These are phyloP conservation scores for Zoanthus gigantus DNA, from an alignment of 92 coral and sea anemone species.

Conservation along the genomic window DNA sequence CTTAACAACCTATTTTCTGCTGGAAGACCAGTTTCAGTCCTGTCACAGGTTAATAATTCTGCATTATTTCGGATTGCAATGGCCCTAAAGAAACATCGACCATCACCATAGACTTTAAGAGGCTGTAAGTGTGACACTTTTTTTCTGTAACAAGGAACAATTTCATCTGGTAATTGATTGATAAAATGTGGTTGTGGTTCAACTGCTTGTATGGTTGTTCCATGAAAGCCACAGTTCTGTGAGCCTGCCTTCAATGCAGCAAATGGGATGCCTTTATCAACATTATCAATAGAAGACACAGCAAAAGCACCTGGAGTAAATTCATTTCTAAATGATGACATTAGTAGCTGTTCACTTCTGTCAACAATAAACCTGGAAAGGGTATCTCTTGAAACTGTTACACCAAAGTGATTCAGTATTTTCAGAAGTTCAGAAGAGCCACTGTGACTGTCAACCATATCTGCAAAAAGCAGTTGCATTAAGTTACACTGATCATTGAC, in stretches of 20 bases:
- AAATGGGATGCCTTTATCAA: conserved; percentile 28
- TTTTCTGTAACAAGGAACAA: conserved; percentile 24
- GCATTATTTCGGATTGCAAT: background rate
- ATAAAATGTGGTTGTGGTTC: conserved; percentile 19
- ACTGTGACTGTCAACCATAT: conserved; percentile 20
- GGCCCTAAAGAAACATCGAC: conserved; percentile 17
- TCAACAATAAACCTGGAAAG: conserved; percentile 19
- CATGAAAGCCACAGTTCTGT: conserved; percentile 17
- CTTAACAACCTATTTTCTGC: background rate
- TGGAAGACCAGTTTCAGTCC: conserved; percentile 7
- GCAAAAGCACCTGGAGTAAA: conserved; percentile 20
- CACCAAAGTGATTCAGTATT: conserved; percentile 13
- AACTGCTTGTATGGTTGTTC: conserved; percentile 23
- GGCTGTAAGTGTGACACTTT: conserved; percentile 2
- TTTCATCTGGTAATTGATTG: conserved; percentile 13
- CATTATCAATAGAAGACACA: conserved; percentile 18
- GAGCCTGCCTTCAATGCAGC: conserved; percentile 26
- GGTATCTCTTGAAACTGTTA: background rate
- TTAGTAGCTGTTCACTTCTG: background rate
- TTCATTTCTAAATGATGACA: background rate
- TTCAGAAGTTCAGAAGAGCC: conserved; percentile 19
- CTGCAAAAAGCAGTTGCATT: conserved; percentile 16
- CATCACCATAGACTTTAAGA: conserved; percentile 26
- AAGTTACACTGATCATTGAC: conserved; percentile 10
- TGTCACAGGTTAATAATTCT: conserved; percentile 1